phyloP scores from a whole-genome alignment of 2,113 vertebrate species.

The Gavia stellata region DNA sequence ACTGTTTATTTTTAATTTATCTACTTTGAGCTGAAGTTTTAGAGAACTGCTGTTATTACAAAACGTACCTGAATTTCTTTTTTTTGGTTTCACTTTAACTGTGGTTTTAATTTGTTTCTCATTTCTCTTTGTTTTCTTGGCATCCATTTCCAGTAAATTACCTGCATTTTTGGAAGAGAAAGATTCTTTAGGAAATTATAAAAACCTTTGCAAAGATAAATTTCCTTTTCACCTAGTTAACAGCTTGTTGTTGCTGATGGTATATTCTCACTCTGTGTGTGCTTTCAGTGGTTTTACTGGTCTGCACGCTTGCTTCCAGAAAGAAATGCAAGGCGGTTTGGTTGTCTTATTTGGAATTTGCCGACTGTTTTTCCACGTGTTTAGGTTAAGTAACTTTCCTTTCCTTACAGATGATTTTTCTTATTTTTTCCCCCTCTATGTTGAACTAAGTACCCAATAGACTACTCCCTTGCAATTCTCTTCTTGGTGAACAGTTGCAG shows the following conservation, averaged over 20 bases:
- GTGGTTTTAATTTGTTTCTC: neutral
- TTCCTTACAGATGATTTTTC: neutral
- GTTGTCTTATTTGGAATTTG: neutral
- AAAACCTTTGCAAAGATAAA: neutral
- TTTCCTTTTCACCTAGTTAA: neutral
- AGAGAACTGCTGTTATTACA: neutral
- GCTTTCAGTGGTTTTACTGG: neutral
- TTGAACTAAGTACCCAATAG: fast-evolving
- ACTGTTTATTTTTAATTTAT: neutral
- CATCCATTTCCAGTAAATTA: neutral
- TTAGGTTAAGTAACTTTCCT: neutral
- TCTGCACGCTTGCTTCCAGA: neutral
- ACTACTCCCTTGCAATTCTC: fast-evolving
- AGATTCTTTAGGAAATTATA: neutral
- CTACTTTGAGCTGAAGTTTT: neutral
- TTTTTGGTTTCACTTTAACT: neutral
- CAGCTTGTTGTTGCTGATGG: neutral
- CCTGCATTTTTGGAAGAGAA: neutral
- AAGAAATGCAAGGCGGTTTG: neutral
- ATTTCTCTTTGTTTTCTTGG: neutral
- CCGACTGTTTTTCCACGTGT: fast-evolving
- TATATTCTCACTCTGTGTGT: neutral
- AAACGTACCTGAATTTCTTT: neutral
- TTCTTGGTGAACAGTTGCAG: neutral
- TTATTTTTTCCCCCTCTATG: too few species aligned